A percentile compares a stretch with the other conserved stretches of the same genome.
phyloP scores from a whole-genome alignment of 2,797 vertebrate genomes.

The Enteromius thamalakanensis region DNA sequence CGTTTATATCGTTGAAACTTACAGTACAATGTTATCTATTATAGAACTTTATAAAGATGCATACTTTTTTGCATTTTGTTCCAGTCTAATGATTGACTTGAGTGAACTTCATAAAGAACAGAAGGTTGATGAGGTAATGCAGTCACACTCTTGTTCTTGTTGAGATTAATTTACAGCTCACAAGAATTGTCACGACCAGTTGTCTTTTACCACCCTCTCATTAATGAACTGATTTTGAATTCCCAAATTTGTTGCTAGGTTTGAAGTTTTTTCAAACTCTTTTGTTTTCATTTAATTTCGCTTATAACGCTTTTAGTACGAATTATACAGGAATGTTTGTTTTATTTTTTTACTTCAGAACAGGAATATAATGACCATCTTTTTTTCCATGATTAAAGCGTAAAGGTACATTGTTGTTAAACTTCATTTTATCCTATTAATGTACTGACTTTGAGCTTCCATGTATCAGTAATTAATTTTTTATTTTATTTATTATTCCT shows the following conservation, averaged over 20 bases:
- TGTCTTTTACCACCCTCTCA: not conserved
- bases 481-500: no score
- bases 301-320: no score
- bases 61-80: slow-evolving; percentile 36
- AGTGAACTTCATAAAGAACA: slow-evolving; percentile 91
- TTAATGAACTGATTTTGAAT: not conserved
- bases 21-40: not conserved
- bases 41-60: not conserved
- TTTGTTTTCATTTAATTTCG: not conserved
- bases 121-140: slow-evolving; percentile 91
- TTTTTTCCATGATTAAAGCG: not conserved
- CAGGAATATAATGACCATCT: not conserved
- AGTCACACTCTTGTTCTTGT: not conserved
- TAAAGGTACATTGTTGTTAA: not conserved
- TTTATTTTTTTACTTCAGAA: not conserved
- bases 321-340: no score
- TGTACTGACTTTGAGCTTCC: not conserved
- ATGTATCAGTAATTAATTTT: not conserved
- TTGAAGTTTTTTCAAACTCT: not conserved
- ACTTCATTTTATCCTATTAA: not conserved
- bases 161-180: slow-evolving; percentile 13
- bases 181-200: slow-evolving; percentile 1
- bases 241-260: not conserved
- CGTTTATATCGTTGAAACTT: not conserved
- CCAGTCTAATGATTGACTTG: slow-evolving; percentile 94